Evolutionary conservation across 2,797 vertebrate genomes (phyloP).

Genomic region (Danionella dracula): DNA sequence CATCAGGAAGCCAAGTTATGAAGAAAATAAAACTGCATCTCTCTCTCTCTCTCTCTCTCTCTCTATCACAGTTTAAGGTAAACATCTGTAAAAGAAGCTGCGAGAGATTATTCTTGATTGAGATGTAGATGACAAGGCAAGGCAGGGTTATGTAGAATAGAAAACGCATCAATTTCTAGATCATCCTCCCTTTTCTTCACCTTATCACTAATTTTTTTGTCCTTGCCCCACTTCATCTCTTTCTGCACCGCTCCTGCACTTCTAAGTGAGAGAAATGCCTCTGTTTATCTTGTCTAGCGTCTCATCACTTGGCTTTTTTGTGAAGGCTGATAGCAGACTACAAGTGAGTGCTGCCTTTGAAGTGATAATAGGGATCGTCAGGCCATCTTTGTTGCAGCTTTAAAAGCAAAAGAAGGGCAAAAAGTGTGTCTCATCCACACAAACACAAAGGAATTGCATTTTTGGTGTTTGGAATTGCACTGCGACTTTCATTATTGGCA

Average conservation of each 20-base stretch:
- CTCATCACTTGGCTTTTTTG: slow-evolving; percentile 45
- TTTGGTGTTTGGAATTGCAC: neutral
- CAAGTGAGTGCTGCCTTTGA: slow-evolving; percentile 58
- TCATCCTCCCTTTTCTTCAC: neutral
- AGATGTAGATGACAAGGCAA: neutral
- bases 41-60: neutral
- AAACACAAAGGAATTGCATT: slow-evolving; percentile 35
- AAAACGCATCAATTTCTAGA: neutral
- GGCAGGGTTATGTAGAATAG: neutral
- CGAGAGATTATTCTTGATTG: neutral
- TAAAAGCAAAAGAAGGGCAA: slow-evolving; percentile 34
- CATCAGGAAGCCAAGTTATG: neutral
- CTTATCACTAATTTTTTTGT: slow-evolving; percentile 4
- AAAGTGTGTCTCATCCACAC: slow-evolving; percentile 4
- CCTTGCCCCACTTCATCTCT: slow-evolving; percentile 25
- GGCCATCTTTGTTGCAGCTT: slow-evolving; percentile 61
- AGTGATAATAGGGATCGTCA: slow-evolving; percentile 63
- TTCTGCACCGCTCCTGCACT: slow-evolving; percentile 26
- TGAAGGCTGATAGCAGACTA: slow-evolving; percentile 31
- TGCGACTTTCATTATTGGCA: neutral
- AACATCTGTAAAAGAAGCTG: neutral
- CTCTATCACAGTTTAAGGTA: neutral
- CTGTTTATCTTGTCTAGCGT: slow-evolving; percentile 59
- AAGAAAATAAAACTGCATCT: neutral
- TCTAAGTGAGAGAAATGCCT: slow-evolving; percentile 54